Evolutionary conservation across 2,888 invertebrate genomes (phyloP), one percentile per base, ranked within the genome.

Genomic region (Archips xylosteana): DNA sequence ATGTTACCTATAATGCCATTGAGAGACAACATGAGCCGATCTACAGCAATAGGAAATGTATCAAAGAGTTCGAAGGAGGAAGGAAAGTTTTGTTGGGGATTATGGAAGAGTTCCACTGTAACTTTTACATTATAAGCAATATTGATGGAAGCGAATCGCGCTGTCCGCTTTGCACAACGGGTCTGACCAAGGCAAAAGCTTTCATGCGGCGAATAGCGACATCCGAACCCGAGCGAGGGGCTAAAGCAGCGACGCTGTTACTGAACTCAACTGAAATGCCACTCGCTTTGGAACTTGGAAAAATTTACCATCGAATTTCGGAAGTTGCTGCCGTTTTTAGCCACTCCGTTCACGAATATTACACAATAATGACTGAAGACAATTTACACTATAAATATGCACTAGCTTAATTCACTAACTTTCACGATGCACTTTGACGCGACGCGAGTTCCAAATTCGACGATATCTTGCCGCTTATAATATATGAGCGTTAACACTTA

Each of bases 401-500:
- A 92, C 92, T 87, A 89, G 83, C 83, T 86, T 88, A 82, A 83
- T 85, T 88, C 93, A 94, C 93, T 88, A 93, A 94, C 90, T 92
- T 92, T 91, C 92, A 93, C 92, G 89, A 86, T 76, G 82, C 81
- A 88, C 92, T 92, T 85, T 79, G 84, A 87, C 90, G 90, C 91
- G 84, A 87, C 90, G 90, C 91, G 89, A 92, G 85, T 92, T 92
- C 92, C 92, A 92, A 94, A 94, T 90, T 92, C 91, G 92, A 92
- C 87, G 84, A 88, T 81, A 85, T 82, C 81, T 82, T 85, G 84
- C 85, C 88, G 88, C 88, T 87, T 89, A 85, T 89, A 91, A 90
- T 89, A 92, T 89, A 92, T 91, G 90, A 93, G 89, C 92, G 86
- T 87, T 54, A 89, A 90, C 94, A 94, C 94, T 94, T 94, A 94